phyloP scores from a whole-genome alignment of 2,113 vertebrate genomes.

The Perca flavescens region DNA sequence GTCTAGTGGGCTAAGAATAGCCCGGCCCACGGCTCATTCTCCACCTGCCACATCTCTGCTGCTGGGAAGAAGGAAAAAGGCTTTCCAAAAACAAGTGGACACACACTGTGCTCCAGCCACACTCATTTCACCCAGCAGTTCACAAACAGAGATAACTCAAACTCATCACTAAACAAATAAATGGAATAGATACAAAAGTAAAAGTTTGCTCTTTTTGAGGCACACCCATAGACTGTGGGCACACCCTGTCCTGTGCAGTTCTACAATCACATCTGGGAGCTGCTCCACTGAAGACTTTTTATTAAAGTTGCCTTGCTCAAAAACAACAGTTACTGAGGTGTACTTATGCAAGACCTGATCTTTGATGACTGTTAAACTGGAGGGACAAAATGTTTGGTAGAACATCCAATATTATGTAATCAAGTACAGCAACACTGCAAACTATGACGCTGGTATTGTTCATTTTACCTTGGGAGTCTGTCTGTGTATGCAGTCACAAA shows the following conservation, averaged over 20 bases:
- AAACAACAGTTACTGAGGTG: background rate
- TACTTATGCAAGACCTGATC: background rate
- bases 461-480: no score
- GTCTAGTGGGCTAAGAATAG: slow-evolving; percentile 70
- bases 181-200: slow-evolving; percentile 6
- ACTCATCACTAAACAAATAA: slow-evolving; percentile 17
- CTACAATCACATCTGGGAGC: slow-evolving; percentile 16
- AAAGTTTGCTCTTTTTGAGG: slow-evolving; percentile 28
- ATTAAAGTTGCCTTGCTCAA: background rate
- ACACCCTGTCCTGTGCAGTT: slow-evolving; percentile 35
- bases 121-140: background rate
- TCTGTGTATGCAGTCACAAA: no score
- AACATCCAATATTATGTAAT: background rate
- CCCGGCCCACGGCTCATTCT: slow-evolving; percentile 13
- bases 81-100: background rate
- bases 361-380: background rate
- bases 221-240: slow-evolving; percentile 26
- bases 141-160: background rate
- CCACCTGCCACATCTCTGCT: slow-evolving; percentile 51
- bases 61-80: slow-evolving; percentile 10
- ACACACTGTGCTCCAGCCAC: background rate
- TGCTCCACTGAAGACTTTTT: background rate
- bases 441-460: background rate
- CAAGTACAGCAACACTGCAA: background rate
- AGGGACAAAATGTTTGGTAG: background rate